Conservation (phyloP, 2,888 invertebrate species). For the Drosophila monieri region DNA sequence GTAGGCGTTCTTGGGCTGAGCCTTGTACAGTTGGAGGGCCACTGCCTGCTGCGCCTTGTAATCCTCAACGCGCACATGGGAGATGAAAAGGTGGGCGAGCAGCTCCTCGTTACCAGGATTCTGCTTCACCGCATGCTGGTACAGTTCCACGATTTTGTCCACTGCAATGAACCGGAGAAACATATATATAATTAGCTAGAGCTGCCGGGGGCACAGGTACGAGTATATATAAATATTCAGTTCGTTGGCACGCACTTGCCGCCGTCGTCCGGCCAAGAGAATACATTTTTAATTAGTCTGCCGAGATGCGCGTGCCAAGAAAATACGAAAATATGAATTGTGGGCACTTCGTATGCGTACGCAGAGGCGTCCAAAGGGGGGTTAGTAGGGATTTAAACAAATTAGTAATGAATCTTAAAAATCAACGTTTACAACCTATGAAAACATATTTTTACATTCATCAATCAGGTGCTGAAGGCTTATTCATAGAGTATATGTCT, state of each 20-base stretch:
- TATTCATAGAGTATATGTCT: neutral
- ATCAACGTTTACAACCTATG: neutral
- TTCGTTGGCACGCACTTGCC: conserved; percentile 29
- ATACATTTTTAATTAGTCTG: conserved; percentile 59
- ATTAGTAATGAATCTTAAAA: neutral
- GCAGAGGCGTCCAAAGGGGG: conserved; percentile 15
- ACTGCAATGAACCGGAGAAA: conserved; percentile 85
- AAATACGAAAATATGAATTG: conserved; percentile 63
- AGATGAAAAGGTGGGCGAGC: conserved; percentile 97
- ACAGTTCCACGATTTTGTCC: conserved; percentile 93
- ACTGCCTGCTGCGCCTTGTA: conserved; percentile 95
- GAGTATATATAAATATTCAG: conserved; percentile 29
- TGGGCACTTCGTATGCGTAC: conserved; percentile 29
- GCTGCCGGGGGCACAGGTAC: conserved; percentile 22
- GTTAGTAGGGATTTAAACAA: neutral
- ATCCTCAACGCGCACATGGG: conserved; percentile 95
- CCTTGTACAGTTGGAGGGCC: conserved; percentile 95
- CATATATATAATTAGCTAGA: conserved; percentile 19
- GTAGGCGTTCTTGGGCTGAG: conserved; percentile 96
- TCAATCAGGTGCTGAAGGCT: neutral
- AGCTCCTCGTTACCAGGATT: conserved; percentile 96
- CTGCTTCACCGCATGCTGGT: conserved; percentile 93
- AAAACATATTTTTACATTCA: neutral
- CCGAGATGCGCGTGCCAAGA: conserved; percentile 64
- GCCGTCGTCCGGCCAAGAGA: conserved; percentile 51